These are phyloP conservation scores for Limnephilus lunatus DNA, from an alignment of 2,888 invertebrate genomes.

Conservation along the genomic window DNA sequence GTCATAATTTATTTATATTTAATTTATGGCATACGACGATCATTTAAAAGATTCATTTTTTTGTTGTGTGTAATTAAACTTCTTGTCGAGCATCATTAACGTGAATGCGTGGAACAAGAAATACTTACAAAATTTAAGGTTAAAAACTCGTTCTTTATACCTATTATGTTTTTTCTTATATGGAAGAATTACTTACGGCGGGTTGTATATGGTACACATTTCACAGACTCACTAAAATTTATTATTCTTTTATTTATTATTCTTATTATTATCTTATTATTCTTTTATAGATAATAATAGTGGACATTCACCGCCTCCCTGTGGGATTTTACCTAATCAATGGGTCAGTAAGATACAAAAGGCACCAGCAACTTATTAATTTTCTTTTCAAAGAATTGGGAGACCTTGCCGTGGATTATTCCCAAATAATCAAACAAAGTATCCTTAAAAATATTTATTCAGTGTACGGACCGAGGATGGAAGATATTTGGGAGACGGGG, in stretches of 20 bases:
- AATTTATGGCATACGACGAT: background rate
- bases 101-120: background rate
- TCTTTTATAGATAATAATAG: slow-evolving; percentile 79
- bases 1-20: background rate
- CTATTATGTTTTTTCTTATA: background rate
- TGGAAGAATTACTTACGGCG: background rate
- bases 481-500: slow-evolving; percentile 73
- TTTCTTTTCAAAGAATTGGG: slow-evolving; percentile 77
- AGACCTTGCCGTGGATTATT: slow-evolving; percentile 72
- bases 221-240: background rate
- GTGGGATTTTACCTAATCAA: slow-evolving; percentile 77
- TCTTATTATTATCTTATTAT: no score
- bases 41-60: no score
- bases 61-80: background rate
- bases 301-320: slow-evolving; percentile 91
- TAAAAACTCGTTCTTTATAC: no score
- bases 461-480: slow-evolving; percentile 73
- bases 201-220: background rate
- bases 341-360: slow-evolving; percentile 54
- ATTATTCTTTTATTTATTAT: slow-evolving; percentile 24
- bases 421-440: slow-evolving; percentile 64
- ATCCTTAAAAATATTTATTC: slow-evolving; percentile 55
- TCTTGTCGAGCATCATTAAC: background rate
- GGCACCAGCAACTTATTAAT: slow-evolving; percentile 76
- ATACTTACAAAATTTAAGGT: background rate